Evolutionary conservation across 2,113 vertebrate genomes (phyloP).

Genomic region (Sebastes schlegelii): DNA sequence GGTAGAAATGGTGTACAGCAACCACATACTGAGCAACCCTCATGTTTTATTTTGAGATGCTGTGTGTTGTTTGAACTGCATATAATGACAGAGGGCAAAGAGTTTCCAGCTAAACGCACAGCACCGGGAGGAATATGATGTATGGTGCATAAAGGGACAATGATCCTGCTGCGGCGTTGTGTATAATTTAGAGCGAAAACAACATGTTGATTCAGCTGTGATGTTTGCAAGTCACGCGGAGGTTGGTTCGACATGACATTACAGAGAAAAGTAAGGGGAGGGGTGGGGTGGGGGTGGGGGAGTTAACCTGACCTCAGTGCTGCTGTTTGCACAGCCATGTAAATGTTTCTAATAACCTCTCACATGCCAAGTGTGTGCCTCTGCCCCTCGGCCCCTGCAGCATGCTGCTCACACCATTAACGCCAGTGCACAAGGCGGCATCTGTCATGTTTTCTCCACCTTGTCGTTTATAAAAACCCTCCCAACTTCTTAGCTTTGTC

Average conservation of each 20-base stretch:
- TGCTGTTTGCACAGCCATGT: conserved; percentile 35
- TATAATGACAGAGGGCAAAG: conserved; percentile 35
- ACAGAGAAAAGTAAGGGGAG: background rate
- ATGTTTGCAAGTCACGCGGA: conserved; percentile 33
- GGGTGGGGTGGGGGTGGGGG: no score
- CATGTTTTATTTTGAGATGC: conserved; percentile 50
- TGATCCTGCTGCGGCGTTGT: conserved; percentile 35
- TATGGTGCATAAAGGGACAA: conserved; percentile 4
- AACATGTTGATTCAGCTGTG: conserved; percentile 54
- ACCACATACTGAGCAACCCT: conserved; percentile 38
- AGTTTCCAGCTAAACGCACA: conserved; percentile 21
- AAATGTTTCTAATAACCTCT: conserved; percentile 65
- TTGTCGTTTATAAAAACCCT: conserved; percentile 21
- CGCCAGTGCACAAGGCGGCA: conserved; percentile 36
- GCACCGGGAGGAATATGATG: conserved; percentile 10
- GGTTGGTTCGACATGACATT: conserved; percentile 38
- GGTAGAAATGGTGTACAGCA: conserved; percentile 38
- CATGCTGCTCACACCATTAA: conserved; percentile 51
- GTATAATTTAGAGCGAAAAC: conserved; percentile 55
- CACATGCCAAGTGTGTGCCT: conserved; percentile 50
- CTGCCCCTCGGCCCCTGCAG: conserved; percentile 30
- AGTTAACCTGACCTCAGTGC: conserved; percentile 42
- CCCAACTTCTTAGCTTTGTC: conserved; percentile 40
- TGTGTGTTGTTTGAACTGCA: conserved; percentile 33
- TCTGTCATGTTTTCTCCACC: conserved; percentile 55